These are phyloP conservation scores for Phalacrocorax pelagicus DNA, from an alignment of 2,113 vertebrate genomes.

Conservation along the genomic window DNA sequence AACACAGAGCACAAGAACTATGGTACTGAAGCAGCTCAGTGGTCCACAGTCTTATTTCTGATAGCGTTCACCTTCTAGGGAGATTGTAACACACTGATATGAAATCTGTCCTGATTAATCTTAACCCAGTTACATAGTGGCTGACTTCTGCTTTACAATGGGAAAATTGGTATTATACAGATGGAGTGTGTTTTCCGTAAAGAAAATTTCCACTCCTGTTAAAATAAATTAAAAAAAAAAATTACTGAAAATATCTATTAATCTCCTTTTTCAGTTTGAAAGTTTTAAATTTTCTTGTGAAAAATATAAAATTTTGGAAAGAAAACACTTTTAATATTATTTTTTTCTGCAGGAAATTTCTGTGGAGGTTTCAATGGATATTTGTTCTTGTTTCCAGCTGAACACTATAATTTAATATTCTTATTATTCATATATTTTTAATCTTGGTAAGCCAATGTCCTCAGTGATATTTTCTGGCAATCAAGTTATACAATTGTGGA, in stretches of 20 bases:
- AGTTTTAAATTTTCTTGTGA: not conserved
- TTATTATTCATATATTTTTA: constrained; percentile 39
- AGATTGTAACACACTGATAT: not conserved
- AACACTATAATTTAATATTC: constrained; percentile 50
- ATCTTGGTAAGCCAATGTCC: constrained; percentile 20
- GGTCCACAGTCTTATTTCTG: not conserved
- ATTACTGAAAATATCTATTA: not conserved
- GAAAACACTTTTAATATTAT: not conserved
- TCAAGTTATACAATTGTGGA: constrained; percentile 50
- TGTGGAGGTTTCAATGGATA: not conserved
- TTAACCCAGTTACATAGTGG: not conserved
- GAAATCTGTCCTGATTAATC: constrained; percentile 8
- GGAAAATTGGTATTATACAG: not conserved
- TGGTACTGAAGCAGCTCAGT: not conserved
- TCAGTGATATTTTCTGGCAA: constrained; percentile 44
- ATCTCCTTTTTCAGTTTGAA: not conserved
- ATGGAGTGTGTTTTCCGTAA: not conserved
- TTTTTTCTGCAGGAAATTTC: constrained; percentile 4
- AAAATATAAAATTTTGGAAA: constrained; percentile 13
- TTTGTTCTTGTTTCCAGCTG: constrained; percentile 3
- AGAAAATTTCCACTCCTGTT: not conserved
- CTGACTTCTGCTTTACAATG: not conserved
- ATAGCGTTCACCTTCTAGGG: constrained; percentile 9
- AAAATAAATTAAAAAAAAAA: not conserved
- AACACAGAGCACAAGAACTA: not conserved